These are phyloP conservation scores for Tyrophagus putrescentiae DNA, from an alignment of 1,140 invertebrate genomes.

Conservation along the genomic window DNA sequence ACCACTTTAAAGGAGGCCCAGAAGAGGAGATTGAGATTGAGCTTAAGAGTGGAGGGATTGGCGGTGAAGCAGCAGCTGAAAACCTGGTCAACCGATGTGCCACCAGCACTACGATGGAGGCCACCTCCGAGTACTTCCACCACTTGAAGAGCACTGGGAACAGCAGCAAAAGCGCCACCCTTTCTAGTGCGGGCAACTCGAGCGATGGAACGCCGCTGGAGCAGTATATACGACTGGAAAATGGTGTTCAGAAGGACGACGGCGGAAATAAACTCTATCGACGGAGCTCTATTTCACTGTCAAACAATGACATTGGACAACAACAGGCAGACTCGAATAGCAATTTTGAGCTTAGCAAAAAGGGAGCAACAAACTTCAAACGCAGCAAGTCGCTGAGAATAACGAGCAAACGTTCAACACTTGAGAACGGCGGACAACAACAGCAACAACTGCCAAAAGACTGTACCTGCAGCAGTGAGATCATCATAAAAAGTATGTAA, in stretches of 20 bases:
- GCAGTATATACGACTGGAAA: no score
- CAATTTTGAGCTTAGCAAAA: background rate
- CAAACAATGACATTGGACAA: background rate
- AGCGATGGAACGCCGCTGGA: no score
- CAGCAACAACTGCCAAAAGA: background rate
- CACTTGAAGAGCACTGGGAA: no score
- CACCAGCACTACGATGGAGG: no score
- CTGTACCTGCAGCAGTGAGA: background rate
- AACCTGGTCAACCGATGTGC: background rate
- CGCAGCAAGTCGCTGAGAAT: conserved; percentile 16
- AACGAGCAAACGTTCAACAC: background rate
- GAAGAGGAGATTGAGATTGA: conserved; percentile 1
- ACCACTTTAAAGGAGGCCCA: background rate
- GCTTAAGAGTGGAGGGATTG: no score
- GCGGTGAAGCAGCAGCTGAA: no score
- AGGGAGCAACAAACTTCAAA: background rate
- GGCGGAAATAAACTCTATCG: background rate
- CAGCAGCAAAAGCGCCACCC: no score
- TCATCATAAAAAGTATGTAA: background rate
- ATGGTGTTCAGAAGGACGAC: background rate
- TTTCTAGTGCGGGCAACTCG: no score
- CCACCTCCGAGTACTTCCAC: no score
- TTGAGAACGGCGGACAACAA: conserved; percentile 8
- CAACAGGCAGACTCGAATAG: no score
- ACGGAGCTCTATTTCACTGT: conserved; percentile 8